Percentiles rank a stretch among this genome's conserved stretches.
These are phyloP conservation scores for Dendroctonus valens DNA, from an alignment of 1,140 invertebrate species.

Conservation along the genomic window DNA sequence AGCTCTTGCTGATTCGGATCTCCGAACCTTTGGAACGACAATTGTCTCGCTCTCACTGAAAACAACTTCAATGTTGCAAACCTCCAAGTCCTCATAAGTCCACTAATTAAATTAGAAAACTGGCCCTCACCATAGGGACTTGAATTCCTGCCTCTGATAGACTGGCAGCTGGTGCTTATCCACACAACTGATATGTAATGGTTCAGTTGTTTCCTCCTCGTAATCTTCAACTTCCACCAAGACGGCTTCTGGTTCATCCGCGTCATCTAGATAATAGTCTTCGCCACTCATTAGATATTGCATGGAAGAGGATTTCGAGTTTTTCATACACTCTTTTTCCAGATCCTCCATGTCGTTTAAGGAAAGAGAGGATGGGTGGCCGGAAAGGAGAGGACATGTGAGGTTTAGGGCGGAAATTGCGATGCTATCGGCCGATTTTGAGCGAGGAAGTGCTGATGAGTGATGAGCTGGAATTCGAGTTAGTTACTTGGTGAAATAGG, in stretches of 20 bases:
- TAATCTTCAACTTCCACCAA: conserved; percentile 70
- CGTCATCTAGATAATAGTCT: conserved; percentile 13
- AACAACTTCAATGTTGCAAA: conserved; percentile 6
- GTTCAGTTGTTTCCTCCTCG: conserved; percentile 64
- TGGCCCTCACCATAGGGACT: conserved; percentile 48
- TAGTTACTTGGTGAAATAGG: no score
- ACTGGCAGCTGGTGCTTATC: conserved; percentile 65
- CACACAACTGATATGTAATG: conserved; percentile 60
- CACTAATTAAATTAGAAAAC: neutral
- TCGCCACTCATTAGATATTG: conserved; percentile 33
- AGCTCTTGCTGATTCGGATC: conserved; percentile 48
- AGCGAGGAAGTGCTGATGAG: conserved; percentile 50
- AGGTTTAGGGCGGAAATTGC: conserved; percentile 44
- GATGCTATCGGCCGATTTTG: conserved; percentile 71
- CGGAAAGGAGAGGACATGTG: conserved; percentile 50
- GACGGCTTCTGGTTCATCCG: conserved; percentile 60
- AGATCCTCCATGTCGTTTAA: conserved; percentile 68
- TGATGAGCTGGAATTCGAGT: neutral
- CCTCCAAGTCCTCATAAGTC: no score
- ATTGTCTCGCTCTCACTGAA: conserved; percentile 42
- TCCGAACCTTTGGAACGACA: conserved; percentile 43
- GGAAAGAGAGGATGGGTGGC: conserved; percentile 69
- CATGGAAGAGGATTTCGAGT: conserved; percentile 45
- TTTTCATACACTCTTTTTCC: conserved; percentile 49
- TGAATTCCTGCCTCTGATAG: conserved; percentile 54